Evolutionary conservation across 2,888 invertebrate genomes (phyloP).

Genomic region (Crocallis elinguaria): DNA sequence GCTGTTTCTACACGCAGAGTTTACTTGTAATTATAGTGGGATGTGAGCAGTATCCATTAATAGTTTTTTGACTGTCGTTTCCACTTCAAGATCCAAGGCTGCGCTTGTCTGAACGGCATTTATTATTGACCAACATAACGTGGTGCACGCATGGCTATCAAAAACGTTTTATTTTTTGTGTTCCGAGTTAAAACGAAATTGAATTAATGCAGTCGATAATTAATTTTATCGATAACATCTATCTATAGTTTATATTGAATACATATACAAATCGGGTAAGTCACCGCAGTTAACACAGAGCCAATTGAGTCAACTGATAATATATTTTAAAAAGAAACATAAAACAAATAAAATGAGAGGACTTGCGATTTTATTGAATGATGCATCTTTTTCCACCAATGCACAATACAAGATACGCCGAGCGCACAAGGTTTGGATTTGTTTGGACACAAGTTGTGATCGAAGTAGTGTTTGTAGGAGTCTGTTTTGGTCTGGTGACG

Average conservation of each 20-base stretch:
- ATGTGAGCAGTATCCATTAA: conserved; percentile 43
- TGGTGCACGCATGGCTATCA: conserved; percentile 41
- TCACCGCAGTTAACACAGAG: not conserved
- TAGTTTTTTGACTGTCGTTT: conserved; percentile 37
- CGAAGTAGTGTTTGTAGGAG: not conserved
- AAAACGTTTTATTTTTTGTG: conserved; percentile 29
- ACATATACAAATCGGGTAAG: not conserved
- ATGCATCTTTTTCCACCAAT: conserved; percentile 2
- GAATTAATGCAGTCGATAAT: not conserved
- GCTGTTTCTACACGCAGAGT: conserved; percentile 41
- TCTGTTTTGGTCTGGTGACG: conserved; percentile 12
- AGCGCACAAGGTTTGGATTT: conserved; percentile 1
- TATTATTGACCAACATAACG: conserved; percentile 41
- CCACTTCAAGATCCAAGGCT: conserved; percentile 44
- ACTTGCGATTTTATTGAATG: conserved; percentile 1
- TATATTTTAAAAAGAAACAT: not conserved
- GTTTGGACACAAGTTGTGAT: not conserved
- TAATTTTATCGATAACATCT: not conserved
- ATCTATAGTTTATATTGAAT: conserved; percentile 1
- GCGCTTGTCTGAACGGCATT: conserved; percentile 35
- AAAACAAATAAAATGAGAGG: conserved; percentile 2
- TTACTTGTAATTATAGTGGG: conserved; percentile 35
- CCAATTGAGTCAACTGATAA: conserved; percentile 1
- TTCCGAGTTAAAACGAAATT: conserved; percentile 1
- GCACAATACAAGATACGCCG: conserved; percentile 1